These are phyloP conservation scores for Cryptotis parvus DNA, from an alignment of 2,113 vertebrate species.

Conservation along the genomic window DNA sequence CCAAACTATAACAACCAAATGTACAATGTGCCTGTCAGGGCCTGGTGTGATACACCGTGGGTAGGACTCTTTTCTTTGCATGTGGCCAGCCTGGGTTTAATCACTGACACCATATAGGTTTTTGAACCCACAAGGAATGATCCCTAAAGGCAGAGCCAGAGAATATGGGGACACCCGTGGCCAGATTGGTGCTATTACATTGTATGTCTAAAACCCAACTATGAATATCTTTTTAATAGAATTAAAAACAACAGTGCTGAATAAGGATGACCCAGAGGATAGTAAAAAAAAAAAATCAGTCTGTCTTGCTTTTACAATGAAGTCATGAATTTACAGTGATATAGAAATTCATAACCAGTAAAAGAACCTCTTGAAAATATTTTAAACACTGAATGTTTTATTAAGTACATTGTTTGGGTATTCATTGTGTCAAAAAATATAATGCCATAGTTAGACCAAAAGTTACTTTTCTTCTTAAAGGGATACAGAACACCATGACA, in stretches of 20 bases:
- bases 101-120: too few species aligned
- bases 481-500: background rate
- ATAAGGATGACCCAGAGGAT: background rate
- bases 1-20: too few species aligned
- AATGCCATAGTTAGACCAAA: background rate
- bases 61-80: too few species aligned
- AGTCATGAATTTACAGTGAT: background rate
- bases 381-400: background rate
- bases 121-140: too few species aligned
- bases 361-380: constrained; percentile 19
- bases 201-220: too few species aligned
- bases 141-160: too few species aligned
- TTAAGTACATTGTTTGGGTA: background rate
- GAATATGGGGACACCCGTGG: too few species aligned
- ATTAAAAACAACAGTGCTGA: background rate
- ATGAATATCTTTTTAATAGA: too few species aligned
- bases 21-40: too few species aligned
- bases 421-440: background rate
- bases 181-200: too few species aligned
- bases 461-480: background rate
- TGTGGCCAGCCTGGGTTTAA: too few species aligned
- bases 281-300: background rate
- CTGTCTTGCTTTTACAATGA: background rate
- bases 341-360: background rate
- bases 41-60: too few species aligned